These are phyloP conservation scores for Seriola rivoliana DNA, from an alignment of 2,113 vertebrate species.

Conservation along the genomic window DNA sequence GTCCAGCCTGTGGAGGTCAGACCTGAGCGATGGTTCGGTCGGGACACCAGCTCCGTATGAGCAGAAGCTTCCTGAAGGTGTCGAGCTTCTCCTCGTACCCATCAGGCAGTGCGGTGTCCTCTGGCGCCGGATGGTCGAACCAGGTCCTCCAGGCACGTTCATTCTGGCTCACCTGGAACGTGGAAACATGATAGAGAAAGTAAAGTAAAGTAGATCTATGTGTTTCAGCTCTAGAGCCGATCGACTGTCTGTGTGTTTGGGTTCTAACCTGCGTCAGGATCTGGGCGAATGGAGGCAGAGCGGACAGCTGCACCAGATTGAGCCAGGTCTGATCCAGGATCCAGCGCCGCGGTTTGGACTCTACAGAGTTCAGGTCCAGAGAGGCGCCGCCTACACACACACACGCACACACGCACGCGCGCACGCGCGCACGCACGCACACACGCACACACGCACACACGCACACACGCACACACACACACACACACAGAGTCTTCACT, in stretches of 20 bases:
- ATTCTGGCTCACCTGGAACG: slow-evolving; percentile 81
- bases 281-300: slow-evolving; percentile 81
- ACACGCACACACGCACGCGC: no score
- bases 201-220: not conserved
- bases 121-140: slow-evolving; percentile 87
- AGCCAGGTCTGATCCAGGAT: slow-evolving; percentile 90
- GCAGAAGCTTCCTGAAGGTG: slow-evolving; percentile 87
- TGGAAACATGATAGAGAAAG: not conserved
- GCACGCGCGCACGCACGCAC: not conserved
- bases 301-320: slow-evolving; percentile 89
- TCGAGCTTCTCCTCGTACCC: slow-evolving; percentile 85
- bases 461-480: no score
- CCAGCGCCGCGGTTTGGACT: slow-evolving; percentile 88
- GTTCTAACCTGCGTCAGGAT: slow-evolving; percentile 80
- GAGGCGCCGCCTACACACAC: slow-evolving; percentile 85
- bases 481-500: not conserved
- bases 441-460: not conserved
- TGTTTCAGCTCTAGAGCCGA: not conserved
- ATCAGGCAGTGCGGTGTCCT: slow-evolving; percentile 84
- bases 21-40: slow-evolving; percentile 88
- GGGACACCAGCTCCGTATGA: slow-evolving; percentile 89
- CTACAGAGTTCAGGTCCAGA: slow-evolving; percentile 88
- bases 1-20: no score
- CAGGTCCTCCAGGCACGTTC: slow-evolving; percentile 87
- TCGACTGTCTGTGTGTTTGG: rapidly evolving